These are phyloP conservation scores for Brenthis hecate DNA, from an alignment of 2,888 invertebrate genomes.

Conservation along the genomic window DNA sequence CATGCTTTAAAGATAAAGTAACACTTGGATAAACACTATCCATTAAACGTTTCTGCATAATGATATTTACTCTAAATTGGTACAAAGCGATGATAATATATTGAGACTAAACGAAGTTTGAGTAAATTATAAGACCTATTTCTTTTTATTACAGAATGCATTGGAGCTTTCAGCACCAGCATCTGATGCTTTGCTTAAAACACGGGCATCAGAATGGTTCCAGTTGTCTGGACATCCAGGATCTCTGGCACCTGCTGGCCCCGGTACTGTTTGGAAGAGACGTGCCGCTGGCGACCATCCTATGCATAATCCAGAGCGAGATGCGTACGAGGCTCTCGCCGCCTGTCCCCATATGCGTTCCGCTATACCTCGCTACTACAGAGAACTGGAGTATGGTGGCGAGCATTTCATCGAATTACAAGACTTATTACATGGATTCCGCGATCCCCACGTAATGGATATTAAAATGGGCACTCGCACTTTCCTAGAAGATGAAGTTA, in stretches of 20 bases:
- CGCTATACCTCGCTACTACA: conserved; percentile 92
- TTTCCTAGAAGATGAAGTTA: conserved; percentile 97
- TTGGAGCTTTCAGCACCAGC: conserved; percentile 95
- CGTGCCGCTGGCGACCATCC: conserved; percentile 87
- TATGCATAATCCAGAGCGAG: conserved; percentile 87
- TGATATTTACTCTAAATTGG: background rate
- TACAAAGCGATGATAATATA: background rate
- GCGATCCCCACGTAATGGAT: conserved; percentile 97
- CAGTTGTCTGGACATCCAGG: conserved; percentile 97
- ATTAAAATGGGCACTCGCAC: conserved; percentile 98
- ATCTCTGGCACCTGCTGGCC: conserved; percentile 95
- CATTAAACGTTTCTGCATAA: background rate
- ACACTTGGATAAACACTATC: background rate
- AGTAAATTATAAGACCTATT: conserved; percentile 26
- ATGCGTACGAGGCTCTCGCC: conserved; percentile 90
- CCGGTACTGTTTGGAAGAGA: conserved; percentile 96
- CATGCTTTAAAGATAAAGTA: background rate
- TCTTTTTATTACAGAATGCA: conserved; percentile 88
- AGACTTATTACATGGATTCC: conserved; percentile 94
- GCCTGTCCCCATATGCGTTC: conserved; percentile 87
- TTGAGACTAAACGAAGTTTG: background rate
- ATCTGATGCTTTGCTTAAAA: conserved; percentile 91
- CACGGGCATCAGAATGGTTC: conserved; percentile 89
- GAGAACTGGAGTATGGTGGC: conserved; percentile 89
- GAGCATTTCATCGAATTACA: conserved; percentile 97